Conservation (phyloP, 2,113 vertebrate species). For the Corapipo altera region DNA sequence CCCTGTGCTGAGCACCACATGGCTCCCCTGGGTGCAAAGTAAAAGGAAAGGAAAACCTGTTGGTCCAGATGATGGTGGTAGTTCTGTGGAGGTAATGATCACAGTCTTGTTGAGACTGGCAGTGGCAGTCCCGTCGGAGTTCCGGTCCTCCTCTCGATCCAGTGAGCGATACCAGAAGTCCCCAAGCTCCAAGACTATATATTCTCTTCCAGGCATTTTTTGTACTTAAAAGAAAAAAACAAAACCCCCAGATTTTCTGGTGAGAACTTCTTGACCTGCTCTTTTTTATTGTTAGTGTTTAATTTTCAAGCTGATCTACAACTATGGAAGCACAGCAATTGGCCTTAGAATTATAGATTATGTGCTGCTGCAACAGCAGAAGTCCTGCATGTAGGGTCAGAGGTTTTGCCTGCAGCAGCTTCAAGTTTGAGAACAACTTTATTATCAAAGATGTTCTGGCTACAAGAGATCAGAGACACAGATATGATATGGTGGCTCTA, state of each 20-base stretch:
- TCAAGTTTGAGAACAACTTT: neutral
- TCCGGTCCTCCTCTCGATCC: too few relatives aligned
- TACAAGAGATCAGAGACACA: neutral
- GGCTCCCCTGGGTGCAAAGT: too few relatives aligned
- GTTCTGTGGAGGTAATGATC: too few relatives aligned
- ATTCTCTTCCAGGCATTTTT: neutral
- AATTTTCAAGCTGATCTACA: neutral
- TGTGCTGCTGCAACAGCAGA: neutral
- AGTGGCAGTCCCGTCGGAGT: too few relatives aligned
- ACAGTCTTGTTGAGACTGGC: too few relatives aligned
- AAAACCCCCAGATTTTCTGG: neutral
- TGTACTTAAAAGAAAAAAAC: neutral
- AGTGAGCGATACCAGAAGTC: too few relatives aligned
- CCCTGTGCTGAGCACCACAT: too few relatives aligned
- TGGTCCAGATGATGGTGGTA: too few relatives aligned
- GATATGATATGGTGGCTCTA: neutral
- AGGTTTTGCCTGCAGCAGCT: neutral
- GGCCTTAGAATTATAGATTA: neutral
- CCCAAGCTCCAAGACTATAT: too few relatives aligned
- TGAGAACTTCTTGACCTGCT: neutral
- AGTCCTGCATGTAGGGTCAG: neutral
- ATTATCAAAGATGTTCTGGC: neutral
- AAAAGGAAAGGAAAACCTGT: too few relatives aligned
- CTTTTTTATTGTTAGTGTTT: neutral
- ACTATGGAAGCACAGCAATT: neutral